Evolutionary conservation across 1,140 invertebrate species (phyloP).

Genomic region (Bursaphelenchus mucronatus): DNA sequence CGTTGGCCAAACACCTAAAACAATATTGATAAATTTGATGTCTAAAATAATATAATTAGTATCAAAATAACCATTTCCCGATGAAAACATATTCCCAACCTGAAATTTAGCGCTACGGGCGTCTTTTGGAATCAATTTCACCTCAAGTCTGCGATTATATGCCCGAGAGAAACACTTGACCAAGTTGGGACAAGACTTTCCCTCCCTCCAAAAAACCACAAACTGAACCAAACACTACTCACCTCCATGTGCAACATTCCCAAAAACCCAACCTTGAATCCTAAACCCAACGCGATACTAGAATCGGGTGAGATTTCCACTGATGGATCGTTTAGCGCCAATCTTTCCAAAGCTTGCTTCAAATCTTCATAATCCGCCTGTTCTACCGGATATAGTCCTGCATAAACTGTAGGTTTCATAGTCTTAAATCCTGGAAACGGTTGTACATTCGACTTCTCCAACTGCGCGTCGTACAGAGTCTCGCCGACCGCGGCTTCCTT

Average conservation of each 20-base stretch:
- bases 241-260: conserved; percentile 93
- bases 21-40: too few species aligned
- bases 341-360: conserved; percentile 77
- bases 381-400: conserved; percentile 85
- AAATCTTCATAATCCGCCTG: conserved; percentile 73
- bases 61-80: too few species aligned
- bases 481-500: conserved; percentile 79
- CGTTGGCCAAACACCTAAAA: conserved; percentile 73
- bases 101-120: background rate
- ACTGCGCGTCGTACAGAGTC: conserved; percentile 69
- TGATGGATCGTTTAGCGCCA: conserved; percentile 87
- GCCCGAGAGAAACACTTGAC: too few species aligned
- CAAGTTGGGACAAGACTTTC: too few species aligned
- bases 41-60: too few species aligned
- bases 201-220: conserved; percentile 3
- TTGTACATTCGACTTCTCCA: conserved; percentile 64
- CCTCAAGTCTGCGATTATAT: background rate
- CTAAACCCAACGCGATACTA: conserved; percentile 82
- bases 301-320: conserved; percentile 74
- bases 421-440: conserved; percentile 69
- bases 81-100: too few species aligned
- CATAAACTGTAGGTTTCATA: conserved; percentile 81
- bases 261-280: conserved; percentile 33
- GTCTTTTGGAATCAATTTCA: too few species aligned
- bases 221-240: conserved; percentile 23